A percentile compares a stretch with the other conserved stretches of the same genome.
These are phyloP conservation scores for Hirundichthys speculiger DNA, from an alignment of 2,113 vertebrate species.

Conservation along the genomic window DNA sequence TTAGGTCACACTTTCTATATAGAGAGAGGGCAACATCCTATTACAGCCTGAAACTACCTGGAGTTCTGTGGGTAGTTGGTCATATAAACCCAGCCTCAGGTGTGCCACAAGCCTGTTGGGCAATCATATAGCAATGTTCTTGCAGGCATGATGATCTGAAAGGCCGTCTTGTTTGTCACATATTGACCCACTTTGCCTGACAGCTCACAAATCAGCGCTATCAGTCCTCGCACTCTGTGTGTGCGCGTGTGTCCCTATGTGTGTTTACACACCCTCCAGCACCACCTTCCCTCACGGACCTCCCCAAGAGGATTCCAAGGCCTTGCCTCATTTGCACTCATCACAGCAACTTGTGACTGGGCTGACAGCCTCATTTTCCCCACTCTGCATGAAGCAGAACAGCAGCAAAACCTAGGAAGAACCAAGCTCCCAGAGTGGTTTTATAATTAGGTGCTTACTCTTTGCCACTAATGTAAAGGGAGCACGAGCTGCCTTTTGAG, in stretches of 20 bases:
- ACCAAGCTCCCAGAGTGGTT: conserved; percentile 67
- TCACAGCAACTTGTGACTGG: conserved; percentile 68
- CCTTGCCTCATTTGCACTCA: conserved; percentile 81
- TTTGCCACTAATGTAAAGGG: conserved; percentile 59
- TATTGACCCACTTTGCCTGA: conserved; percentile 74
- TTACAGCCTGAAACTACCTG: conserved; percentile 21
- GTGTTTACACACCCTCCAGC: conserved; percentile 60
- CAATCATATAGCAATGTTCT: conserved; percentile 25
- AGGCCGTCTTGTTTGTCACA: conserved; percentile 69
- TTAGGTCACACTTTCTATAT: background rate
- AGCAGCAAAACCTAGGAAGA: conserved; percentile 58
- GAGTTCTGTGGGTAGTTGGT: conserved; percentile 17
- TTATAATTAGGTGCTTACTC: conserved; percentile 81
- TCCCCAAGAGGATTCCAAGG: conserved; percentile 63
- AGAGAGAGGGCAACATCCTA: conserved; percentile 3
- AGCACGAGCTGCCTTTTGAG: conserved; percentile 44
- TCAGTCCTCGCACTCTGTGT: conserved; percentile 39
- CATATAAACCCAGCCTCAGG: conserved; percentile 22
- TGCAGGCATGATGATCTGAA: conserved; percentile 52
- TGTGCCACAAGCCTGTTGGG: conserved; percentile 41
- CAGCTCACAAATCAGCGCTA: conserved; percentile 62
- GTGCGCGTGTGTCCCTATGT: conserved; percentile 29
- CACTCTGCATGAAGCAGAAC: conserved; percentile 70
- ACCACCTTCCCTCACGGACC: conserved; percentile 45
- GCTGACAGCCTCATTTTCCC: conserved; percentile 79